phyloP scores from a whole-genome alignment of 2,113 vertebrate genomes.

The Plestiodon gilberti region DNA sequence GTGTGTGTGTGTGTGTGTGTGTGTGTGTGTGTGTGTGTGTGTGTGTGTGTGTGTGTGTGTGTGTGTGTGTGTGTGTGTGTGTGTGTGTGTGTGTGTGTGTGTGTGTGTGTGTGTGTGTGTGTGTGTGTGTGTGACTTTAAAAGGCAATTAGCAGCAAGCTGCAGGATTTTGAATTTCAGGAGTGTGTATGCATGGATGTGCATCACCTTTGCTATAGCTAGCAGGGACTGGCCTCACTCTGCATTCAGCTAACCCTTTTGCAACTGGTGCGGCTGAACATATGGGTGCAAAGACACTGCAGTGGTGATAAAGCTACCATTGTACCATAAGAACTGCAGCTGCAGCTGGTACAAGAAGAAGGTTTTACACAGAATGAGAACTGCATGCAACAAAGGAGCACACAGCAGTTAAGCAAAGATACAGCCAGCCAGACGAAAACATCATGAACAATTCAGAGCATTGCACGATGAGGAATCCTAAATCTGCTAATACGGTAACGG shows the following conservation, averaged over 20 bases:
- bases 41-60: no score
- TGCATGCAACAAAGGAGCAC: constrained; percentile 27
- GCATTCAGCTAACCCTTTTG: constrained; percentile 42
- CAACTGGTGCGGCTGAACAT: constrained; percentile 28
- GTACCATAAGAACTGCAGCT: constrained; percentile 35
- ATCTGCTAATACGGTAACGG: constrained; percentile 40
- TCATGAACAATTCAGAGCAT: constrained; percentile 9
- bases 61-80: no score
- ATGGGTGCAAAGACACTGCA: constrained; percentile 47
- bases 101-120: no score
- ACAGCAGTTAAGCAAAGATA: not conserved
- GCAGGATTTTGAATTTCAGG: constrained; percentile 60
- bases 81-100: no score
- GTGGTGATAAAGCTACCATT: constrained; percentile 42
- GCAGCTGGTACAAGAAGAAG: constrained; percentile 4
- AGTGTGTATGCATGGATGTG: constrained; percentile 51
- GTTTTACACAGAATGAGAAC: not conserved
- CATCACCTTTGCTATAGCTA: constrained; percentile 52
- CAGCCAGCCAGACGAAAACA: constrained; percentile 25
- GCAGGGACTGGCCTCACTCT: constrained; percentile 56
- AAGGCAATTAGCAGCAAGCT: constrained; percentile 70
- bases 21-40: no score
- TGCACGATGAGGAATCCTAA: constrained; percentile 50
- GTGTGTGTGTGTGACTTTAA: no score
- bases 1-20: no score